Percentiles rank a stretch among this genome's conserved stretches.
Conservation (phyloP, 2,888 invertebrate species). For the Argynnis bischoffii region DNA sequence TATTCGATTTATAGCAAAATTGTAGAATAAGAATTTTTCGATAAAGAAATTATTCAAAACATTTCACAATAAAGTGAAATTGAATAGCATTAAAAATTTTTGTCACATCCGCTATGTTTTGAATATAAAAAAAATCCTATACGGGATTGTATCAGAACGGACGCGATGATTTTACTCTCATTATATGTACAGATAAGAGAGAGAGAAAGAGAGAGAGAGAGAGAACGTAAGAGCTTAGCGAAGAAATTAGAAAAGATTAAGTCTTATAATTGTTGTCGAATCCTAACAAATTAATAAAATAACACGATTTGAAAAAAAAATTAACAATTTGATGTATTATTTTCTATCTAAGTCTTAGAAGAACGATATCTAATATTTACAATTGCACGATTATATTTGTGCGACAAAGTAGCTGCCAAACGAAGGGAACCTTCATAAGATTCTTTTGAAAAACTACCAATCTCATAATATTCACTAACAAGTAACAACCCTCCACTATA, state of each 20-base stretch:
- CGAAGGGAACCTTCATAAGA: constrained; percentile 64
- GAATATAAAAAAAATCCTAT: neutral
- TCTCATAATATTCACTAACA: constrained; percentile 55
- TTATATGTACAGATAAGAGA: constrained; percentile 12
- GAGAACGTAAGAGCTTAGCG: constrained; percentile 11
- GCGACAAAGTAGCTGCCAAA: constrained; percentile 72
- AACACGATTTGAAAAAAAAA: constrained; percentile 24
- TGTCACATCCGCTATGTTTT: too few relatives aligned
- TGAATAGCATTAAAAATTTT: neutral
- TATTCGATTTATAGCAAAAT: neutral
- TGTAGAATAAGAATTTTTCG: neutral
- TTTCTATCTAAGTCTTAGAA: constrained; percentile 75
- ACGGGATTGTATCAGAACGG: constrained; percentile 27
- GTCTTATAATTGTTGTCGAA: constrained; percentile 10
- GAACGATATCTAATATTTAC: constrained; percentile 72
- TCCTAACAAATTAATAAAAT: constrained; percentile 12
- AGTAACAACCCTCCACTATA: constrained; percentile 60
- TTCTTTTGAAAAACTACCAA: constrained; percentile 42
- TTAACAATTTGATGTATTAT: constrained; percentile 36
- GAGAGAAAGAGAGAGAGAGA: neutral
- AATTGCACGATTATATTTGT: constrained; percentile 59
- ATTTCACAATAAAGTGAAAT: neutral
- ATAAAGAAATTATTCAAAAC: neutral
- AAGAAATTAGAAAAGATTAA: constrained; percentile 22
- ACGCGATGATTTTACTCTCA: constrained; percentile 23